Evolutionary conservation across 2,797 vertebrate genomes (phyloP).

Genomic region (Alauda arvensis): DNA sequence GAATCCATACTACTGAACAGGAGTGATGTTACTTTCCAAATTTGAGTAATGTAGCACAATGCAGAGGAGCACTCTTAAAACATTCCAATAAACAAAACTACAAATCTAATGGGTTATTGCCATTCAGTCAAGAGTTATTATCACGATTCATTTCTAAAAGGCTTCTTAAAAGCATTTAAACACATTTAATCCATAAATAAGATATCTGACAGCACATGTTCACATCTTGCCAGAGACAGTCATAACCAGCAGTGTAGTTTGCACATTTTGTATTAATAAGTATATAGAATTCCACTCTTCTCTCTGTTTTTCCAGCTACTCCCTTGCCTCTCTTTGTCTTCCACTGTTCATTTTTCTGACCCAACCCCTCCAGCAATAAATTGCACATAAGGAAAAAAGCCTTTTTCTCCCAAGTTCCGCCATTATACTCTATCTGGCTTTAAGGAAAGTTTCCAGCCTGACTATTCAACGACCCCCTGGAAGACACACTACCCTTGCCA

Average conservation of each 20-base stretch:
- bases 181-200: neutral
- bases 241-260: neutral
- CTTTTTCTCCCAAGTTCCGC: neutral
- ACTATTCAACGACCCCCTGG: neutral
- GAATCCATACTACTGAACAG: neutral
- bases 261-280: neutral
- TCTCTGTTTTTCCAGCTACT: neutral
- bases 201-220: accelerated
- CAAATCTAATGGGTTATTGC: neutral
- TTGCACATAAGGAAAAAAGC: accelerated
- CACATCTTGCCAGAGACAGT: neutral
- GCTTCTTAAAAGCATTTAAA: neutral
- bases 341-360: neutral
- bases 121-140: neutral
- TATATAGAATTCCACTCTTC: neutral
- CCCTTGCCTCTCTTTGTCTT: neutral
- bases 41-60: neutral
- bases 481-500: no score
- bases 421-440: neutral
- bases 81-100: neutral
- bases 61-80: neutral
- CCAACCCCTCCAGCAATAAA: neutral
- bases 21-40: neutral
- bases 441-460: neutral
- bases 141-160: neutral